Evolutionary conservation across 2,888 invertebrate species (phyloP).

Genomic region (Chrysina gloriosa): DNA sequence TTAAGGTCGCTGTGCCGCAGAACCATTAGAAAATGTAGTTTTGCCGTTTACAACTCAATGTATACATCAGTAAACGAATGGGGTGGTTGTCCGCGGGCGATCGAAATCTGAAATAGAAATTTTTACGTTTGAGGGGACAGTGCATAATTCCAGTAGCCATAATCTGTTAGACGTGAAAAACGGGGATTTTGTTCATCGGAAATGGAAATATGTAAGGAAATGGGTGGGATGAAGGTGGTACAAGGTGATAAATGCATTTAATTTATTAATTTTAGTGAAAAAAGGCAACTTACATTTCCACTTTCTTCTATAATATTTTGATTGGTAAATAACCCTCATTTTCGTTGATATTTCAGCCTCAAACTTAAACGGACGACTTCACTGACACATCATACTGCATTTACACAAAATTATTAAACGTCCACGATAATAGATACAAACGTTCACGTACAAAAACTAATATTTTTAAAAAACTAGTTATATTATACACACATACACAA

Average conservation of each 20-base stretch:
- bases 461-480: constrained; percentile 39
- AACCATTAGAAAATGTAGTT: constrained; percentile 70
- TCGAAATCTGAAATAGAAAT: constrained; percentile 19
- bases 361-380: neutral
- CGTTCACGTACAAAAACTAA: constrained; percentile 21
- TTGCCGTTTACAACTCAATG: constrained; percentile 15
- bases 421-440: neutral
- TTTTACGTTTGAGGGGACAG: neutral
- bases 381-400: neutral
- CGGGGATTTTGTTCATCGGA: neutral
- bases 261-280: no score
- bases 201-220: neutral
- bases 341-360: constrained; percentile 22
- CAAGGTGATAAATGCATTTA: no score
- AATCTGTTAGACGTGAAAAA: neutral
- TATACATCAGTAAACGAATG: neutral
- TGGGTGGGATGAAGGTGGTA: no score
- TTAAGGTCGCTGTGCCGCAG: constrained; percentile 71
- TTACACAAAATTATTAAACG: constrained; percentile 8
- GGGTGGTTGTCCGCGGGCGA: neutral
- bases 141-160: constrained; percentile 5
- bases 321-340: constrained; percentile 54
- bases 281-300: constrained; percentile 50
- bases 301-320: constrained; percentile 54
- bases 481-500: constrained; percentile 63